phyloP scores from a whole-genome alignment of 92 coral and sea anemone genomes.

The Isaurus tuberculatus region DNA sequence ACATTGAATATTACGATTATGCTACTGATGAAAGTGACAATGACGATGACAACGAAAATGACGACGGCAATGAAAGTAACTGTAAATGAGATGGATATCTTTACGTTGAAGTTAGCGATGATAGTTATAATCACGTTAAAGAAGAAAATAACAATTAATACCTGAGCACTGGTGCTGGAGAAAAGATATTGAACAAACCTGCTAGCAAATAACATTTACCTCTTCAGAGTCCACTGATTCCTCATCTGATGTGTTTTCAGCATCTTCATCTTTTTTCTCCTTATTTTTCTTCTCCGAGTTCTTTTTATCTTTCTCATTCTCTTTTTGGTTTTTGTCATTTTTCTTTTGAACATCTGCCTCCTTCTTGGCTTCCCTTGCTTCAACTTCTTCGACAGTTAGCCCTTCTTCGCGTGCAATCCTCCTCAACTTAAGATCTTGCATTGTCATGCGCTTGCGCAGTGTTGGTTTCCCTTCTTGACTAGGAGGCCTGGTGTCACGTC shows the following conservation, averaged over 20 bases:
- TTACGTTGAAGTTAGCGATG: background rate
- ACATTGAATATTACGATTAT: too few relatives aligned
- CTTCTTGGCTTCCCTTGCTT: slow-evolving; percentile 72
- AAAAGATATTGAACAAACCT: background rate
- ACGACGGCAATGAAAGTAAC: background rate
- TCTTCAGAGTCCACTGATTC: slow-evolving; percentile 88
- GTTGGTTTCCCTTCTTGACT: slow-evolving; percentile 74
- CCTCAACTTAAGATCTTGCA: slow-evolving; percentile 76
- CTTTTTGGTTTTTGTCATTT: slow-evolving; percentile 63
- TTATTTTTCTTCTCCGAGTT: slow-evolving; percentile 60
- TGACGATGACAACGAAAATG: background rate
- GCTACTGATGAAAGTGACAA: background rate
- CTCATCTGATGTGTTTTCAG: slow-evolving; percentile 82
- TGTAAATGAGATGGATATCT: too few relatives aligned
- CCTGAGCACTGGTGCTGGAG: background rate
- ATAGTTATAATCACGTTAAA: background rate
- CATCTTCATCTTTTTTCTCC: slow-evolving; percentile 77
- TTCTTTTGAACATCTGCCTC: slow-evolving; percentile 48
- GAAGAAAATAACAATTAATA: background rate
- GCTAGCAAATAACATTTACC: slow-evolving; percentile 39
- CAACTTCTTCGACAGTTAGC: slow-evolving; percentile 73
- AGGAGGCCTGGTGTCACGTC: slow-evolving; percentile 53
- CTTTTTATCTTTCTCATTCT: slow-evolving; percentile 64
- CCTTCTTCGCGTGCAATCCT: slow-evolving; percentile 86
- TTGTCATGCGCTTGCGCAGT: slow-evolving; percentile 67